These are phyloP conservation scores for Caiman crocodilus DNA, from an alignment of 2,797 vertebrate species.

Conservation along the genomic window DNA sequence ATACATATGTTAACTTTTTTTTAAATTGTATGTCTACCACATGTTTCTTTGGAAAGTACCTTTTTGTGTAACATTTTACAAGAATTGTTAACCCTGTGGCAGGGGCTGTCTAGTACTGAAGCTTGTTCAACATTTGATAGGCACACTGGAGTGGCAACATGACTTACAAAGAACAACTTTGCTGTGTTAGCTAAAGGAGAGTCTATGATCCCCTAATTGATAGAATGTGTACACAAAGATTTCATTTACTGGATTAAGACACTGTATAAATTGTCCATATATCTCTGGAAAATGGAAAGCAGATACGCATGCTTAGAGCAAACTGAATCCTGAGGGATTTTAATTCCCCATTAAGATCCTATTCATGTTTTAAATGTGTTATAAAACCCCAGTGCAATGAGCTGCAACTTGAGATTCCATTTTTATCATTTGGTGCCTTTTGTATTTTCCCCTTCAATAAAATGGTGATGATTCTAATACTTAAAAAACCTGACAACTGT, in stretches of 20 bases:
- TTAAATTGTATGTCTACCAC: background rate
- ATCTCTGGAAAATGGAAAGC: background rate
- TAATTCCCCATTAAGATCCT: background rate
- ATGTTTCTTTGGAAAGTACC: background rate
- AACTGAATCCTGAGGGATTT: background rate
- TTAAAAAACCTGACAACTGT: background rate
- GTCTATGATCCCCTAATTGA: background rate
- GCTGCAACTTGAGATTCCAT: background rate
- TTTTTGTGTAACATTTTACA: background rate
- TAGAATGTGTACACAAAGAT: background rate
- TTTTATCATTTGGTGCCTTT: background rate
- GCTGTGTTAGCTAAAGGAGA: background rate
- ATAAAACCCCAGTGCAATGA: background rate
- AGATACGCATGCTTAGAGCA: background rate
- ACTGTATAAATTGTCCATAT: accelerated
- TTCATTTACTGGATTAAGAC: background rate
- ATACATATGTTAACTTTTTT: background rate
- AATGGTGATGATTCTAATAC: background rate
- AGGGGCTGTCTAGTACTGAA: background rate
- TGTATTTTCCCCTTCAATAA: background rate
- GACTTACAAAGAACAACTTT: background rate
- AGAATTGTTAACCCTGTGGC: background rate
- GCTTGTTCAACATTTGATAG: background rate
- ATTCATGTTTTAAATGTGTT: background rate
- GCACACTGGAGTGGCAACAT: background rate